These are phyloP conservation scores for Dendrocincla tyrannina DNA, from an alignment of 2,797 vertebrate genomes.

Conservation along the genomic window DNA sequence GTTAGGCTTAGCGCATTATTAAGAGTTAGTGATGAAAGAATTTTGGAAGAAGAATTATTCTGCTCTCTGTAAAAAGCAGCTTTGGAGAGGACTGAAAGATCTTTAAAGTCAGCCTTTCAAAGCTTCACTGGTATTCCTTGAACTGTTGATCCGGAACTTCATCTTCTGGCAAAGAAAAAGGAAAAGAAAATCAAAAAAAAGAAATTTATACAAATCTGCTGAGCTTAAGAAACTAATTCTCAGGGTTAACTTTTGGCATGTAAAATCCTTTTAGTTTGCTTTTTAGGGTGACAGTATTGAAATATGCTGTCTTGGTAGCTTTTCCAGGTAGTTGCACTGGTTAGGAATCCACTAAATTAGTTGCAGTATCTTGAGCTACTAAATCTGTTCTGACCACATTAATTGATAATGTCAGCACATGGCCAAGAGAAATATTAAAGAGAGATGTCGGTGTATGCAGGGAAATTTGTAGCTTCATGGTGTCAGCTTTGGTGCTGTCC, in stretches of 20 bases:
- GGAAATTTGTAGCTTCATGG: slow-evolving; percentile 67
- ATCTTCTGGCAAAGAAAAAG: not conserved
- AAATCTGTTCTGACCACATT: slow-evolving; percentile 62
- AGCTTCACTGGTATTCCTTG: not conserved
- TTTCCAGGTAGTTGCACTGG: slow-evolving; percentile 43
- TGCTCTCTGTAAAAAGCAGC: slow-evolving; percentile 11
- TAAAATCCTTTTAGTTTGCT: not conserved
- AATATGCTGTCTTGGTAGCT: not conserved
- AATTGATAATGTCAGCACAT: slow-evolving; percentile 44
- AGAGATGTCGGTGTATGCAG: slow-evolving; percentile 30
- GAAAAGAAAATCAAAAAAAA: not conserved
- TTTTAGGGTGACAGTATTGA: not conserved
- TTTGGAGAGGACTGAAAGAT: slow-evolving; percentile 4
- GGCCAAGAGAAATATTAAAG: slow-evolving; percentile 56
- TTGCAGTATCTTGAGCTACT: slow-evolving; percentile 49
- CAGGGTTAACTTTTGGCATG: not conserved
- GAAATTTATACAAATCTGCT: not conserved
- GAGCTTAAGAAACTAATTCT: not conserved
- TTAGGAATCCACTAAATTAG: slow-evolving; percentile 53
- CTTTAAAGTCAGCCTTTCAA: not conserved
- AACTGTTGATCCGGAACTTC: slow-evolving; percentile 36
- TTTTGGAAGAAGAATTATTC: slow-evolving; percentile 40
- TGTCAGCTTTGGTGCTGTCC: slow-evolving; percentile 68
- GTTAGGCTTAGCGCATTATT: not conserved
- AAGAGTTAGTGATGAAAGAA: slow-evolving; percentile 17